phyloP scores from a whole-genome alignment of 2,797 vertebrate species.

The Acanthornis magna region DNA sequence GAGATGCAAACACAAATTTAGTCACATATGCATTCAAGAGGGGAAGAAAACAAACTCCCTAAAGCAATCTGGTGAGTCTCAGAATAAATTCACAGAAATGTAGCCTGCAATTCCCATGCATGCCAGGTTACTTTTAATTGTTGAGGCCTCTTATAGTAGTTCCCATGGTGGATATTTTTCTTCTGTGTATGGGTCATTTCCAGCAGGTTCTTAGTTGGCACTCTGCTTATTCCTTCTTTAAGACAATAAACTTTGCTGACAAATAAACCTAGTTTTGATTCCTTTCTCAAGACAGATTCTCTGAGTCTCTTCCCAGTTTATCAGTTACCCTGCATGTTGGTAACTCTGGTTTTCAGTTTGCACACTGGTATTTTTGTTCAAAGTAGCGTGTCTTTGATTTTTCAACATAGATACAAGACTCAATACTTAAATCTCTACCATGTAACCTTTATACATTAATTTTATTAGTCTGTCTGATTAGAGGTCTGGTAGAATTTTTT shows the following conservation, averaged over 20 bases:
- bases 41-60: neutral
- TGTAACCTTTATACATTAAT: neutral
- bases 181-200: neutral
- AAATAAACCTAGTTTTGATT: neutral
- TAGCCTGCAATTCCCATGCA: neutral
- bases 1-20: neutral
- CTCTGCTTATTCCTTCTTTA: neutral
- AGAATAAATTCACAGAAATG: neutral
- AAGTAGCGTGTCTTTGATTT: neutral
- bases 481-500: neutral
- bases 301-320: neutral
- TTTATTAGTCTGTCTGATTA: neutral
- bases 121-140: neutral
- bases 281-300: neutral
- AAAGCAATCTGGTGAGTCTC: neutral
- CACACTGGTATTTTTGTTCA: neutral
- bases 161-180: neutral
- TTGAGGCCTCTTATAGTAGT: neutral
- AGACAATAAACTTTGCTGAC: neutral
- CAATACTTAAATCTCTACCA: neutral
- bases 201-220: neutral
- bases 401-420: neutral
- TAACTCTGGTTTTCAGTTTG: neutral
- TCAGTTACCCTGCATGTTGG: neutral
- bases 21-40: neutral